phyloP scores from a whole-genome alignment of 2,113 vertebrate genomes.

The Crypturellus undulatus region DNA sequence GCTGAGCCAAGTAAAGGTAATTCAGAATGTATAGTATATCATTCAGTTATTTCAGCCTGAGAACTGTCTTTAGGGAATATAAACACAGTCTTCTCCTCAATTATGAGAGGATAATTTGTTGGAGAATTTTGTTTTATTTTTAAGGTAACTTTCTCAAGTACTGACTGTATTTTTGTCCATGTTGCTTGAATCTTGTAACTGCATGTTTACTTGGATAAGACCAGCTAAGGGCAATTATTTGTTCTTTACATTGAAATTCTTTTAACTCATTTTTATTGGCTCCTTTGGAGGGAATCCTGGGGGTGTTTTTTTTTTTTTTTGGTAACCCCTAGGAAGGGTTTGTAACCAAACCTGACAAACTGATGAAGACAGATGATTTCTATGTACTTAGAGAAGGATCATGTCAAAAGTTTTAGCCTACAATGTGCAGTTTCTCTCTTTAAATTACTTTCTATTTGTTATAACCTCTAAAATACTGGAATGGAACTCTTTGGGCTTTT shows the following conservation, averaged over 20 bases:
- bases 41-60: background rate
- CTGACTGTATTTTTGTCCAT: background rate
- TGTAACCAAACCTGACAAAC: background rate
- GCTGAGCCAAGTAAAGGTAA: slow-evolving; percentile 34
- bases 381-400: background rate
- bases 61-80: background rate
- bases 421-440: background rate
- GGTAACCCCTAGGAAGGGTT: background rate
- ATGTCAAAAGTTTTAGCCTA: background rate
- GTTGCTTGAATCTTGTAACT: background rate
- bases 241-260: background rate
- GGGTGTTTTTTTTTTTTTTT: background rate
- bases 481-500: background rate
- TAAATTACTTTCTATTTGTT: background rate
- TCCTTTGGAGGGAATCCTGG: background rate
- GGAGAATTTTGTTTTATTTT: background rate
- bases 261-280: background rate
- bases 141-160: background rate
- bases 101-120: background rate
- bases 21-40: slow-evolving; percentile 3
- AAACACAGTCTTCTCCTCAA: background rate
- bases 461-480: background rate
- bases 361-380: background rate
- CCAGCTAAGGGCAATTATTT: background rate
- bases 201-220: background rate